Evolutionary conservation across 2,797 vertebrate genomes (phyloP).

Genomic region (Acridotheres tristis): DNA sequence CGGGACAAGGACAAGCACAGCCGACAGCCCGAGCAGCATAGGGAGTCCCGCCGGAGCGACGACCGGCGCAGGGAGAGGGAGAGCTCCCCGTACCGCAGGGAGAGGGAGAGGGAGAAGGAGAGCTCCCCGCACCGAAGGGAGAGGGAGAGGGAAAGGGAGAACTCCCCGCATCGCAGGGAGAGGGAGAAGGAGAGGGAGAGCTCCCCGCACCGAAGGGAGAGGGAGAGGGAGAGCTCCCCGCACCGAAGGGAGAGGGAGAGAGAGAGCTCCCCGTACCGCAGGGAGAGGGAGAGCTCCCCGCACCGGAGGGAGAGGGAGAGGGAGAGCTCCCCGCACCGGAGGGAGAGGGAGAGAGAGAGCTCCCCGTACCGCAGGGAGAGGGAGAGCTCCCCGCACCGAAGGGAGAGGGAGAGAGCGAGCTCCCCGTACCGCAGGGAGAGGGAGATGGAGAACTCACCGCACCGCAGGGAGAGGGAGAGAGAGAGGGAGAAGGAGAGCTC

Average conservation of each 20-base stretch:
- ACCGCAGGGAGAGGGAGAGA: neutral
- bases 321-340: conserved; percentile 21
- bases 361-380: neutral
- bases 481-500: neutral
- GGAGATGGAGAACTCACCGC: conserved; percentile 12
- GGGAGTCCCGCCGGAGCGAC: conserved; percentile 47
- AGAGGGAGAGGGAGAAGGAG: no score
- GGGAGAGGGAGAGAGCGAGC: no score
- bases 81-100: no score
- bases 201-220: neutral
- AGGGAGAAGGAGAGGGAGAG: neutral
- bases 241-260: neutral
- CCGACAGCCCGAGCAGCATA: conserved; percentile 67
- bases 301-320: neutral
- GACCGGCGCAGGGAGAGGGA: neutral
- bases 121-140: conserved; percentile 17
- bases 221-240: conserved; percentile 4
- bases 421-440: neutral
- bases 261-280: no score
- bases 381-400: conserved; percentile 20
- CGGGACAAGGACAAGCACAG: conserved; percentile 65
- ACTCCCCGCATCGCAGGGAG: conserved; percentile 19
- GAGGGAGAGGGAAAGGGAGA: neutral
- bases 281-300: conserved; percentile 9
- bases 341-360: neutral